phyloP scores from a whole-genome alignment of 1,140 invertebrate genomes.

The Ostrea denselamellosa region DNA sequence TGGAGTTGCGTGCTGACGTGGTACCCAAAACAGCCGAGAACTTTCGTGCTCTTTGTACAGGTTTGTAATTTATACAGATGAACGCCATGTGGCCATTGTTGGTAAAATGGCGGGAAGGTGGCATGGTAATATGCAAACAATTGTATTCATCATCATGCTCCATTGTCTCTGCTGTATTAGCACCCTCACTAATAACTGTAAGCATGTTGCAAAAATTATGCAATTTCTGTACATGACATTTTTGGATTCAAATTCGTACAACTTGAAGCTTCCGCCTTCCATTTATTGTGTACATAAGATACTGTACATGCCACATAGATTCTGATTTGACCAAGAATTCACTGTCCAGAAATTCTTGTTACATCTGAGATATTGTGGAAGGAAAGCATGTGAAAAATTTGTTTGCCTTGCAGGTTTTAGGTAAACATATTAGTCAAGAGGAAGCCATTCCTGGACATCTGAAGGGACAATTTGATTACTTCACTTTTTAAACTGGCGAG shows the following conservation, averaged over 20 bases:
- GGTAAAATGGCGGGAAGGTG: conserved; percentile 17
- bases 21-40: conserved; percentile 93
- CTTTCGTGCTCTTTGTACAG: conserved; percentile 95
- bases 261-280: background rate
- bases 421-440: too few species aligned
- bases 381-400: too few species aligned
- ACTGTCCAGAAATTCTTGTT: too few species aligned
- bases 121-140: conserved; percentile 25
- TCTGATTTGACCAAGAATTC: background rate
- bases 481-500: too few species aligned
- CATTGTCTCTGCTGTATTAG: too few species aligned
- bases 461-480: too few species aligned
- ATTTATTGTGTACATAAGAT: too few species aligned
- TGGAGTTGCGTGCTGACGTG: conserved; percentile 84
- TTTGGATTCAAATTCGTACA: background rate
- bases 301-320: background rate
- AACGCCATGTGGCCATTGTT: conserved; percentile 8
- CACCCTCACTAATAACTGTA: too few species aligned
- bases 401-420: too few species aligned
- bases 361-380: too few species aligned
- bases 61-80: conserved; percentile 80
- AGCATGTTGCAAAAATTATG: background rate
- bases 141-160: background rate
- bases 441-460: too few species aligned
- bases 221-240: background rate